Evolutionary conservation across 2,113 vertebrate species (phyloP).

Genomic region (Limnothrissa miodon): DNA sequence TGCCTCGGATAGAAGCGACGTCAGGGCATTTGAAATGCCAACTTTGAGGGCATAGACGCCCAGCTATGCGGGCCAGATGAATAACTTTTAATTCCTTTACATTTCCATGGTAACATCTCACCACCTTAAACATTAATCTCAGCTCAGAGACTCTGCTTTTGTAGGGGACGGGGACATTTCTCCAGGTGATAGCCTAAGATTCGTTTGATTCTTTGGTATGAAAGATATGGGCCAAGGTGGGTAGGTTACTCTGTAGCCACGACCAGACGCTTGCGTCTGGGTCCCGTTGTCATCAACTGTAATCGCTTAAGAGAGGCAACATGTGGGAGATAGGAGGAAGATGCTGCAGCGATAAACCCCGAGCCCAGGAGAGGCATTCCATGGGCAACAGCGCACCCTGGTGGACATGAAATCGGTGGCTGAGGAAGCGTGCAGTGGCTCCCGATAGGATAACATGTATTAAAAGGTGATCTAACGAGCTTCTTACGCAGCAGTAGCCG

Average conservation of each 20-base stretch:
- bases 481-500: too few species aligned
- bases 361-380: slow-evolving; percentile 49
- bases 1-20: background rate
- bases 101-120: background rate
- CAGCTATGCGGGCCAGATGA: background rate
- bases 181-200: background rate
- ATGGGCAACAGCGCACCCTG: slow-evolving; percentile 86
- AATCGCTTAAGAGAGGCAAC: background rate
- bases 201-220: background rate
- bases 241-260: background rate
- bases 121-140: background rate
- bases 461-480: background rate
- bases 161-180: background rate
- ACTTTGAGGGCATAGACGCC: background rate
- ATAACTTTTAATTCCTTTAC: background rate
- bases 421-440: background rate
- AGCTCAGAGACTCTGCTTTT: background rate
- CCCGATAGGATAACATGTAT: too few species aligned
- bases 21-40: background rate
- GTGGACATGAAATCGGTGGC: slow-evolving; percentile 51
- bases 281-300: background rate
- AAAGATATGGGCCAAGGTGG: background rate
- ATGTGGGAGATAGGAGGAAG: background rate
- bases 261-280: background rate
- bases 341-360: background rate